Evolutionary conservation across 2,888 invertebrate species (phyloP).

Genomic region (Gymnosoma rotundatum): DNA sequence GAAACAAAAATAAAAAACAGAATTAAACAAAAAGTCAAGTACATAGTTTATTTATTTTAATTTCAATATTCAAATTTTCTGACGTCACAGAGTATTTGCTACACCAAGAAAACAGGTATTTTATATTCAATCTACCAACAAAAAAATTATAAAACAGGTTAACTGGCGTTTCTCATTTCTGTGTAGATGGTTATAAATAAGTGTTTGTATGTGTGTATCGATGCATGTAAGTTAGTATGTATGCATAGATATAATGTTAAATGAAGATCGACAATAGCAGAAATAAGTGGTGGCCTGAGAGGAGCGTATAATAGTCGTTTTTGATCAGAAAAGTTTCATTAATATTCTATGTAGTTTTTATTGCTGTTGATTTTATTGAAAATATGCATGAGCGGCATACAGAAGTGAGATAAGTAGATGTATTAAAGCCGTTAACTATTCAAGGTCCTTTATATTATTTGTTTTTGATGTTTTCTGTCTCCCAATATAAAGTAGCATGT

Average conservation of each 20-base stretch:
- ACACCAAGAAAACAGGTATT: slow-evolving; percentile 39
- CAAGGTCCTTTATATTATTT: slow-evolving; percentile 72
- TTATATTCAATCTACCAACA: slow-evolving; percentile 4
- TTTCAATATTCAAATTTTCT: slow-evolving; percentile 29
- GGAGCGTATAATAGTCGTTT: slow-evolving; percentile 19
- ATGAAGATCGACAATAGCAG: slow-evolving; percentile 9
- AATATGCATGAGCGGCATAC: slow-evolving; percentile 44
- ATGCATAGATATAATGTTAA: not conserved
- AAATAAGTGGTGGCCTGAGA: not conserved
- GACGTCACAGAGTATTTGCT: slow-evolving; percentile 54
- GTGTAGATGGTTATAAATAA: not conserved
- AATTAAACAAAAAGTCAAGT: not conserved
- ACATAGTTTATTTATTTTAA: slow-evolving; percentile 27
- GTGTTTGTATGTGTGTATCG: not conserved
- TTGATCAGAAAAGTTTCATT: slow-evolving; percentile 40
- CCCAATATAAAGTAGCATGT: not conserved
- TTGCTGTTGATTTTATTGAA: slow-evolving; percentile 32
- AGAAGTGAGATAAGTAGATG: slow-evolving; percentile 55
- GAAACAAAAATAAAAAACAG: not conserved
- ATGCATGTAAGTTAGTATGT: not conserved
- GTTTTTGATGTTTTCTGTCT: not conserved
- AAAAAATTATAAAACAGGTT: slow-evolving; percentile 23
- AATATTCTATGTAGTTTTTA: slow-evolving; percentile 27
- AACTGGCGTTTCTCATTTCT: not conserved
- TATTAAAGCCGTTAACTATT: slow-evolving; percentile 73